Evolutionary conservation across 2,888 invertebrate genomes (phyloP).

Genomic region (Frankliniella fusca): DNA sequence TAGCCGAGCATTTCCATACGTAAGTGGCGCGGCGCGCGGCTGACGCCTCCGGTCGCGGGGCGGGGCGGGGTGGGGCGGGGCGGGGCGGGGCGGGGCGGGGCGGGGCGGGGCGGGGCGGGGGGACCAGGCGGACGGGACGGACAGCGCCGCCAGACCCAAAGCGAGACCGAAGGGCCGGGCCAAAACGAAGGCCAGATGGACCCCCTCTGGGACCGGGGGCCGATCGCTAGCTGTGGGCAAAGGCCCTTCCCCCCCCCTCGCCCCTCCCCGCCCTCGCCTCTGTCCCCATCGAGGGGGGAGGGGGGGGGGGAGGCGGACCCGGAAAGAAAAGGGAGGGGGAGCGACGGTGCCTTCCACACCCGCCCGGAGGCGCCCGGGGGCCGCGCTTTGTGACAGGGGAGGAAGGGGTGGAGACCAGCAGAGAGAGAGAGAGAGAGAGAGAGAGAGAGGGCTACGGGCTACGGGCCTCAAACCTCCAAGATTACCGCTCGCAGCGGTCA

Average conservation of each 20-base stretch:
- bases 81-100: not conserved
- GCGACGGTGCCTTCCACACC: not conserved
- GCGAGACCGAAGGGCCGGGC: not conserved
- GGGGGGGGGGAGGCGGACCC: no score
- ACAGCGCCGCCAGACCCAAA: not conserved
- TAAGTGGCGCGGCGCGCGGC: not conserved
- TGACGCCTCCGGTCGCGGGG: slow-evolving; percentile 15
- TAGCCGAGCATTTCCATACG: slow-evolving; percentile 1
- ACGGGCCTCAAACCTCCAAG: no score
- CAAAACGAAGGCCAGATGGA: not conserved
- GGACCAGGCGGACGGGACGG: not conserved
- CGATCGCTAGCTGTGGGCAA: not conserved
- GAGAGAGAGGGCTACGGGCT: no score
- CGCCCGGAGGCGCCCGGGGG: not conserved
- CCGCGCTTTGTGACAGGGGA: not conserved
- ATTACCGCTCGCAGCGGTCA: no score
- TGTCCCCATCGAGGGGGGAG: no score
- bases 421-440: no score
- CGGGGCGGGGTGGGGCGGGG: not conserved
- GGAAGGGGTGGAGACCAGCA: not conserved
- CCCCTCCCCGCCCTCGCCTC: no score
- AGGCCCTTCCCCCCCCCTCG: no score
- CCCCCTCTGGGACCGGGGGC: not conserved
- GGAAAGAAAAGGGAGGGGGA: no score
- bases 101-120: not conserved